Evolutionary conservation across 2,797 vertebrate genomes (phyloP), one percentile per base, ranked within the genome.

Genomic region (Enteromius argenteus): DNA sequence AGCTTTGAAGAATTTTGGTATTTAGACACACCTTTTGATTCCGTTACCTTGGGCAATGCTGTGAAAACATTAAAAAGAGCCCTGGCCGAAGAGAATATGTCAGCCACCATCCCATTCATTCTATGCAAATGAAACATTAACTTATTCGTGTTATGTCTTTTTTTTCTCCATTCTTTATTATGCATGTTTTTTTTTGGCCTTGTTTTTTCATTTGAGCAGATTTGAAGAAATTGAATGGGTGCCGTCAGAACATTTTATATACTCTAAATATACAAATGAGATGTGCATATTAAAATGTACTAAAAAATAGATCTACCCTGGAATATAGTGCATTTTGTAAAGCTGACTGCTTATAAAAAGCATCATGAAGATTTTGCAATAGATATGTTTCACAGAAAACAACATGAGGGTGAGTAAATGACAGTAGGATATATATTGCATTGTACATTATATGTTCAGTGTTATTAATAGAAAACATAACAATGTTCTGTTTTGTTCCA

Each of bases 21-120:
- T 94, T 94, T 93, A 91, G 83, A 90, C 87, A 85, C 85, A 90
- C 89, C 87, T 92, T 91, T 90, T 87, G 80, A 76, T 85, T 90
- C 85, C 88, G 78, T 89, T 81, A 58, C 81, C 69, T 76, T 76
- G 56, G 79, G 42, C 42, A 87, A 89, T 88, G 90, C 86, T 89
- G 88, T 74, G 17, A 72, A 84, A 83, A 83, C 84, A 80, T 86
- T 80, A 80, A 3, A 19, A 71, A 67, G 58, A 30, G 49, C 69
- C 51, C 23, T 23, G 60, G 69, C 49, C 11, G 58, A 37, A 76
- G 17, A 37, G 35, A 49, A 81, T 66, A 58, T 56, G 23, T 69
- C 51, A 46, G 15, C 14, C 51, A 67, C 68, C 15, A 69, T 44
- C 42, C 39, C 69, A 79, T 79, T 79, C 23, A 83, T 46, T 60